Conservation (phyloP, 2,888 invertebrate species). For the Alviniconcha strummeri region DNA sequence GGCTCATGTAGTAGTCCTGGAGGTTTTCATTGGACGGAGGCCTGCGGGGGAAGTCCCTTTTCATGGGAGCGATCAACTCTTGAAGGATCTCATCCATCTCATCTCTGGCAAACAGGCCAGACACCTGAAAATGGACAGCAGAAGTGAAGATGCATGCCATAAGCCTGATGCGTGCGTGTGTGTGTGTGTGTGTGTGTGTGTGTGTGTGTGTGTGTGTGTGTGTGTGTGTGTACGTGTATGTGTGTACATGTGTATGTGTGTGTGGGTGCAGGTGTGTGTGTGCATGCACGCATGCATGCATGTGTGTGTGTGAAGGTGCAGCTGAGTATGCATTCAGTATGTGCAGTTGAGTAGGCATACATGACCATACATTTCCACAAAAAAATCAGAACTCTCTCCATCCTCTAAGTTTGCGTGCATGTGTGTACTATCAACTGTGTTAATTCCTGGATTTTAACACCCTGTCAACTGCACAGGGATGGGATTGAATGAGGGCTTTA, state of each 20-base stretch:
- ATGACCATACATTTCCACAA: too few species aligned
- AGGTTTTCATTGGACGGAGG: slow-evolving; percentile 91
- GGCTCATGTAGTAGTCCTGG: slow-evolving; percentile 93
- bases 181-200: slow-evolving; percentile 17
- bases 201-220: background rate
- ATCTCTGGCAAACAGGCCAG: slow-evolving; percentile 94
- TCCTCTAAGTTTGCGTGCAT: too few species aligned
- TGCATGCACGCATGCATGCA: background rate
- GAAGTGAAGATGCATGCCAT: too few species aligned
- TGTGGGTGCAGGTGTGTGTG: slow-evolving; percentile 7
- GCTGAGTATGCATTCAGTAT: too few species aligned
- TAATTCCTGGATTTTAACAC: too few species aligned
- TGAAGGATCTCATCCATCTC: slow-evolving; percentile 96
- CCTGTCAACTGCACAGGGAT: too few species aligned
- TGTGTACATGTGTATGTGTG: background rate
- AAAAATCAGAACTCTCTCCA: too few species aligned
- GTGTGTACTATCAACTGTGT: too few species aligned
- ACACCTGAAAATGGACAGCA: slow-evolving; percentile 77
- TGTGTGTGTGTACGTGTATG: too few species aligned
- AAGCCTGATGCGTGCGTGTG: background rate
- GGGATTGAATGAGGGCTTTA: too few species aligned
- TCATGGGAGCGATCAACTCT: slow-evolving; percentile 93
- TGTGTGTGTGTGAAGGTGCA: background rate
- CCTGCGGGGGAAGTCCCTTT: slow-evolving; percentile 92
- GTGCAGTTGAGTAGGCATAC: too few species aligned